A percentile compares a stretch with the other conserved stretches of the same genome.
phyloP scores from a whole-genome alignment of 2,797 vertebrate genomes.

The Nothura maculosa region DNA sequence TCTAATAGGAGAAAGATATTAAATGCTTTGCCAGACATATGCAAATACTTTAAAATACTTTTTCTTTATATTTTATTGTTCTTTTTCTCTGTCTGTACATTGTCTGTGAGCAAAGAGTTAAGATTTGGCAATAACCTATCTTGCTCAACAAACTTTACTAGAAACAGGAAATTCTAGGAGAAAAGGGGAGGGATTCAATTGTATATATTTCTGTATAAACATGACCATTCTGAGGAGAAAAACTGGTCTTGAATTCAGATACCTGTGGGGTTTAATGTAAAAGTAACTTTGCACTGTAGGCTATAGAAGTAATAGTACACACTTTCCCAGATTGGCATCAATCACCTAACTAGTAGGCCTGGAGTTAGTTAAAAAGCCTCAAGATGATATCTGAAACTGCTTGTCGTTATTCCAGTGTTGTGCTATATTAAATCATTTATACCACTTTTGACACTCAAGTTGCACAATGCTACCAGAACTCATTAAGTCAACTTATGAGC shows the following conservation, averaged over 20 bases:
- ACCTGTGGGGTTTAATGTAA: background rate
- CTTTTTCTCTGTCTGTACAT: background rate
- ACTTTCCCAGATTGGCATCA: background rate
- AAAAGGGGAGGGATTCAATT: background rate
- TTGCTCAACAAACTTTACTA: background rate
- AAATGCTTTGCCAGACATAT: background rate
- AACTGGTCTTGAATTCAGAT: background rate
- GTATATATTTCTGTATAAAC: background rate
- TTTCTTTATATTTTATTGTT: background rate
- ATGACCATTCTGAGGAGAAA: background rate
- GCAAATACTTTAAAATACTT: background rate
- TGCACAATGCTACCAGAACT: background rate
- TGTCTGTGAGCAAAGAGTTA: background rate
- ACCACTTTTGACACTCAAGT: background rate
- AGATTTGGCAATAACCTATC: background rate
- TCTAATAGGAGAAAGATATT: background rate
- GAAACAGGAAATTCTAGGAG: background rate
- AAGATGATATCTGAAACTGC: fast-evolving
- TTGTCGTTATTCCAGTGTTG: background rate
- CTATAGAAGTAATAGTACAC: background rate
- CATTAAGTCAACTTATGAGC: background rate
- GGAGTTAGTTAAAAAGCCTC: background rate
- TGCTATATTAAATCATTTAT: background rate
- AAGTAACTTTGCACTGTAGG: background rate
- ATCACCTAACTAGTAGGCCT: background rate